phyloP scores from a whole-genome alignment of 2,113 vertebrate species.

The Catharus fuscescens region DNA sequence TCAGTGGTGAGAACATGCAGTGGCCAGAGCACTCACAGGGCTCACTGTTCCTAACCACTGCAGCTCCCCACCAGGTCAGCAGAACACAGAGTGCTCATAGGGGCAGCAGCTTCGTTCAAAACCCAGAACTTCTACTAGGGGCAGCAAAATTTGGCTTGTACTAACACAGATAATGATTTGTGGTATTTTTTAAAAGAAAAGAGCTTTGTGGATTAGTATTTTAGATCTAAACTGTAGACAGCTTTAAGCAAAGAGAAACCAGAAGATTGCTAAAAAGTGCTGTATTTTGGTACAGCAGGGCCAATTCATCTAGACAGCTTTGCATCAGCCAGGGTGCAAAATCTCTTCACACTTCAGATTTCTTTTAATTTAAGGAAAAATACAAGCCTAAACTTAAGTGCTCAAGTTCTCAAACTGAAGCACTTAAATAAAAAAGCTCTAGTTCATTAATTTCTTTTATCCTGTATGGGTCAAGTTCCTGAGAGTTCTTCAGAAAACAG shows the following conservation, averaged over 20 bases:
- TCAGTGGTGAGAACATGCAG: not conserved
- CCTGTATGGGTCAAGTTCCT: not conserved
- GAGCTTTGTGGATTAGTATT: not conserved
- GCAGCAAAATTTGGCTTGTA: not conserved
- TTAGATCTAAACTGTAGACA: not conserved
- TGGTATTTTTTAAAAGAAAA: not conserved
- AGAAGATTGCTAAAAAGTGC: not conserved
- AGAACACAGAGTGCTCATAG: fast-evolving
- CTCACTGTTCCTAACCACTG: not conserved
- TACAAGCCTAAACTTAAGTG: not conserved
- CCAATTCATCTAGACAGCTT: not conserved
- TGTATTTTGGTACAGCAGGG: not conserved
- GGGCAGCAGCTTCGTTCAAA: not conserved
- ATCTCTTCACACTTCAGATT: not conserved
- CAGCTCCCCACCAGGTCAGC: not conserved
- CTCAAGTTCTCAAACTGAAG: not conserved
- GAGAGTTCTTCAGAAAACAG: not conserved
- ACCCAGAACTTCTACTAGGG: not conserved
- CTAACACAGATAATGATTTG: not conserved
- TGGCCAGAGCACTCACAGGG: not conserved
- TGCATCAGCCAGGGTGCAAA: not conserved
- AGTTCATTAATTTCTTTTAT: not conserved
- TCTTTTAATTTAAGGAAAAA: not conserved
- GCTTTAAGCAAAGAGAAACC: not conserved
- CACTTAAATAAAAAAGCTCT: not conserved